Base-by-base conservation (phyloP, 2,113 vertebrate genomes). In the Dendrocopos noguchii region DNA sequence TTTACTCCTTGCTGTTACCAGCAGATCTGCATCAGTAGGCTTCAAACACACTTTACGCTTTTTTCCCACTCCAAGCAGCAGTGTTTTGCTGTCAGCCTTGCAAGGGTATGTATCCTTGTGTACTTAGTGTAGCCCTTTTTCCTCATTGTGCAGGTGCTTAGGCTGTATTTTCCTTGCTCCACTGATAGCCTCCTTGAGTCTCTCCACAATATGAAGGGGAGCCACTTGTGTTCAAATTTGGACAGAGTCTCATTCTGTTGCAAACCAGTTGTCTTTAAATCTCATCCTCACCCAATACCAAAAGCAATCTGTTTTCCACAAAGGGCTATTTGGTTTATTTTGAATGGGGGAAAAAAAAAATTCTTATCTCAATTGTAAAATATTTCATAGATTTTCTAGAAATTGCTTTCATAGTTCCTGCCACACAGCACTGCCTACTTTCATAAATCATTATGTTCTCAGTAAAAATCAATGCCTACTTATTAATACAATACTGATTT, bases 401-500 rank as follows among this genome's bases (percentile, higher is more conserved):
- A 91, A 76, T 29, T 52, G 64, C 55, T 83, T 86, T 90, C 36
- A 34, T 55, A 68, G 72, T 87, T 95, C 84, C 73, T 95, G 87
- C 67, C 47, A 64, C 44, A 33, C 19, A 61, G 55, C 75, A 76
- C 50, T 91, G 77, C 59, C 52, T 79, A n/a, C 76, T 80, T 82
- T 87, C 74, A 83, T 96, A 92, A 95, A 93, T 95, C 77, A 90
- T 95, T 93, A 63, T 75, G 47, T 87, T 91, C 73, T 81, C 59
- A 63, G 77, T 87, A 95, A 96, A 96, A 96, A 96, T 96, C 90
- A 68, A 92, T 97, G 82, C 70, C 80, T 84, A 57, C 56, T 95
- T 95, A 94, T 94, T 96, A 96, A 94, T 80, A 80, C 39, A 59
- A 65, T 94, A 95, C 91, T 87, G 93, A 93, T 84, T 72, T 6